phyloP scores from a whole-genome alignment of 2,797 vertebrate genomes.

The Sebastes nivosus region DNA sequence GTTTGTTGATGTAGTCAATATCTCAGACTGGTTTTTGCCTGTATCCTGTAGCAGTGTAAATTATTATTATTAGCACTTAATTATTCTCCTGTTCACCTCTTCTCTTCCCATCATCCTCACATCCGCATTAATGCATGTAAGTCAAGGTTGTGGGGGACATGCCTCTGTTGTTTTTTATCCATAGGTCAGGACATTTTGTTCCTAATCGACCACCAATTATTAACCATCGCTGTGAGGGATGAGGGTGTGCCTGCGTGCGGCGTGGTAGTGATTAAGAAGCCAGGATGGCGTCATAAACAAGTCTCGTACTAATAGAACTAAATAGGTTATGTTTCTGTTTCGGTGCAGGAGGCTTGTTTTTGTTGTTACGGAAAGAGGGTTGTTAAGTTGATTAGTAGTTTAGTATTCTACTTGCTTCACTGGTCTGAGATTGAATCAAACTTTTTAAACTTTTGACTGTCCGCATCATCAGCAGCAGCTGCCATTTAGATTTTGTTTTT shows the following conservation, averaged over 20 bases:
- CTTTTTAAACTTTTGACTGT: not conserved
- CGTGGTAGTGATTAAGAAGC: slow-evolving; percentile 52
- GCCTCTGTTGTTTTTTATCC: slow-evolving; percentile 8
- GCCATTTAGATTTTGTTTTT: not conserved
- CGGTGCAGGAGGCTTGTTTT: slow-evolving; percentile 30
- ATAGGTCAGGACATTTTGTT: slow-evolving; percentile 52
- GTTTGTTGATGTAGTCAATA: not conserved
- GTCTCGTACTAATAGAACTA: slow-evolving; percentile 38
- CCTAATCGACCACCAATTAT: slow-evolving; percentile 62
- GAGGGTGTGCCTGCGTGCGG: slow-evolving; percentile 47
- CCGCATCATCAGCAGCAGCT: not conserved
- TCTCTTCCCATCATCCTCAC: not conserved
- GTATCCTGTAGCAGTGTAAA: not conserved
- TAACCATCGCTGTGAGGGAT: slow-evolving; percentile 24
- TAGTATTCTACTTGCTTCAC: slow-evolving; percentile 27
- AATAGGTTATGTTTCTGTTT: slow-evolving; percentile 24
- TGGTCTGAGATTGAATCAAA: not conserved
- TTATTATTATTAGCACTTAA: not conserved
- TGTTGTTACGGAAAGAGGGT: slow-evolving; percentile 51
- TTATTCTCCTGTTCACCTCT: not conserved
- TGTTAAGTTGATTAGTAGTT: slow-evolving; percentile 35
- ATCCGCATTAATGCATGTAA: slow-evolving; percentile 6
- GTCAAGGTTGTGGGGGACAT: slow-evolving; percentile 11
- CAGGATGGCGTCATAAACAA: slow-evolving; percentile 57
- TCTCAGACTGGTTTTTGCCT: not conserved